Conservation (phyloP, 1,140 invertebrate species). For the Copidosoma floridanum region DNA sequence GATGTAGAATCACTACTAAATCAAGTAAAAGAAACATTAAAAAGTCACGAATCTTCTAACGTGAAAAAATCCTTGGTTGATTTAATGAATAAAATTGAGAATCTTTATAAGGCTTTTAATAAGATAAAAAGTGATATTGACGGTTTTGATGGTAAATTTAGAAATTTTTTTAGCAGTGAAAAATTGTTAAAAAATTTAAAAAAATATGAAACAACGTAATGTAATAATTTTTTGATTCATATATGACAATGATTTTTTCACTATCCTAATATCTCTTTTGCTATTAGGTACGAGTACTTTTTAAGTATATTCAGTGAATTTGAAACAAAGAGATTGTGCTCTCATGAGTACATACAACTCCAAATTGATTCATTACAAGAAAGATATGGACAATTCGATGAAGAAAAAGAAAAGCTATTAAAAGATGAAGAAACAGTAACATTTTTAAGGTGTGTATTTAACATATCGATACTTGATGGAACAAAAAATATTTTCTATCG, state of each 20-base stretch:
- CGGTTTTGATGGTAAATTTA: not conserved
- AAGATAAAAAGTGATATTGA: constrained; percentile 24
- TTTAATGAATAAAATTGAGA: constrained; percentile 30
- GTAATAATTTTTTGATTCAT: too few relatives aligned
- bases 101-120: constrained; percentile 25
- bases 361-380: not conserved
- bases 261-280: constrained; percentile 10
- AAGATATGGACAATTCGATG: not conserved
- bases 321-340: constrained; percentile 3
- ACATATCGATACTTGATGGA: not conserved
- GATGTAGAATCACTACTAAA: constrained; percentile 23
- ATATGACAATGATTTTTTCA: too few relatives aligned
- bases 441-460: not conserved
- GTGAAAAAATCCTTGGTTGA: not conserved
- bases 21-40: constrained; percentile 12
- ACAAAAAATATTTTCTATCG: not conserved
- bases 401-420: not conserved
- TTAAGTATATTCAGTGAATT: constrained; percentile 14
- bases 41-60: not conserved
- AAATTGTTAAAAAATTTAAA: not conserved
- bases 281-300: constrained; percentile 33
- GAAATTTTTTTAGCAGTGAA: constrained; percentile 3
- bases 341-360: not conserved
- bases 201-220: too few relatives aligned
- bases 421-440: not conserved